Percentiles rank a stretch among this genome's conserved stretches.
Conservation (phyloP, 2,113 vertebrate genomes). For the Coreoperca whiteheadi region DNA sequence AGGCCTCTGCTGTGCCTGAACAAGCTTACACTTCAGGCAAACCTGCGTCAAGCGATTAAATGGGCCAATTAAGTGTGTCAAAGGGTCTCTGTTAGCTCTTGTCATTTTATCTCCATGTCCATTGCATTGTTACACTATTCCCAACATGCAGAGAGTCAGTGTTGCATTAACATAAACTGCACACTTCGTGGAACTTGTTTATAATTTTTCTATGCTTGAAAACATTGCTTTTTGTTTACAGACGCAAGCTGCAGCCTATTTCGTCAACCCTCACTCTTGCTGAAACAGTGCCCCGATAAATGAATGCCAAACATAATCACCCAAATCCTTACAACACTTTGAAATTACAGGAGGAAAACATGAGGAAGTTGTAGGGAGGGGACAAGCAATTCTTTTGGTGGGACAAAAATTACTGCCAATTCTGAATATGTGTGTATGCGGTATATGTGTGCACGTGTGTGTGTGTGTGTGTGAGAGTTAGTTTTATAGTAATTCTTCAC, state of each 20-base stretch:
- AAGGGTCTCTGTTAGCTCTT: constrained; percentile 46
- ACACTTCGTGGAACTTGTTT: constrained; percentile 25
- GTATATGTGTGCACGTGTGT: neutral
- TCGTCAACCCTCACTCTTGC: neutral
- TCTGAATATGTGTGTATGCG: neutral
- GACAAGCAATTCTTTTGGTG: neutral
- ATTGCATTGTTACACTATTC: constrained; percentile 3
- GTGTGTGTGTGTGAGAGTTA: neutral
- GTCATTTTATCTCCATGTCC: constrained; percentile 34
- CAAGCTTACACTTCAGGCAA: constrained; percentile 61
- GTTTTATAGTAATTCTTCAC: constrained; percentile 20
- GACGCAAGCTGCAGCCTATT: constrained; percentile 16
- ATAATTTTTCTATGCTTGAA: constrained; percentile 12
- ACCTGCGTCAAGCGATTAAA: constrained; percentile 45
- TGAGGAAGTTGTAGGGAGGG: neutral
- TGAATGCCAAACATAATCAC: constrained; percentile 4
- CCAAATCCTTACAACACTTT: neutral
- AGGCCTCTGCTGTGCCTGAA: constrained; percentile 56
- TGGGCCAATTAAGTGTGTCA: constrained; percentile 47
- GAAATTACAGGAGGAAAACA: neutral
- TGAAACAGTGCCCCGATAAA: constrained; percentile 8
- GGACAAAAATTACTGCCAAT: neutral
- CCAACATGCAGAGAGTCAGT: neutral
- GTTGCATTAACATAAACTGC: constrained; percentile 38
- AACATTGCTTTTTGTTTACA: constrained; percentile 13